These are phyloP conservation scores for Polyergus mexicanus DNA, from an alignment of 1,140 invertebrate genomes.

Conservation along the genomic window DNA sequence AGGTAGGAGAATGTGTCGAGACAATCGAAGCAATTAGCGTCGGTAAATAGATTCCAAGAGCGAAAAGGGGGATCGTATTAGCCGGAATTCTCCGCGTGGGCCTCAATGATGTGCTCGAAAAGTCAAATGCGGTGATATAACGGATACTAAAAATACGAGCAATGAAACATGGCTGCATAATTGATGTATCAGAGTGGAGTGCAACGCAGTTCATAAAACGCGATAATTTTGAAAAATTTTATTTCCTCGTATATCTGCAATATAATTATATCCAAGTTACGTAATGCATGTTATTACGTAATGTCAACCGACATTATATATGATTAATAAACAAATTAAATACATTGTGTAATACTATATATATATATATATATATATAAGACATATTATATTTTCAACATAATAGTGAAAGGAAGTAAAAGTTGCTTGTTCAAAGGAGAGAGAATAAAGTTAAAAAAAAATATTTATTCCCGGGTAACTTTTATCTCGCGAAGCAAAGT, in stretches of 20 bases:
- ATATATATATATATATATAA: no score
- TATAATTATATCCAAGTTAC: slow-evolving; percentile 19
- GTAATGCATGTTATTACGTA: slow-evolving; percentile 24
- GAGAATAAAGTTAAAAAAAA: slow-evolving; percentile 27
- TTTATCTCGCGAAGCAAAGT: slow-evolving; percentile 16
- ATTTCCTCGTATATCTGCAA: background rate
- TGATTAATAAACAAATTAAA: slow-evolving; percentile 37
- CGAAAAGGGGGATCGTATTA: slow-evolving; percentile 49
- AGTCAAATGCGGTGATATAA: background rate
- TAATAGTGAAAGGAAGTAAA: slow-evolving; percentile 27
- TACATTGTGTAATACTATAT: slow-evolving; percentile 5
- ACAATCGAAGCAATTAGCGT: slow-evolving; percentile 76
- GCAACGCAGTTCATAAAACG: background rate
- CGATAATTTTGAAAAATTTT: slow-evolving; percentile 3
- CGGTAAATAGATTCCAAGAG: slow-evolving; percentile 64
- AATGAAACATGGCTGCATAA: slow-evolving; percentile 1
- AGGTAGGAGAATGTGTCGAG: slow-evolving; percentile 54
- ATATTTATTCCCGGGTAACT: slow-evolving; percentile 48
- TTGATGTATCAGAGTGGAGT: slow-evolving; percentile 29
- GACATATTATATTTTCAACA: slow-evolving; percentile 6
- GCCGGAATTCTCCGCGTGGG: slow-evolving; percentile 17
- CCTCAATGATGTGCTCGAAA: slow-evolving; percentile 1
- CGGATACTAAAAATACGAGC: background rate
- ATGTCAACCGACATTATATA: slow-evolving; percentile 1
- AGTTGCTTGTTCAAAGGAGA: background rate